These are phyloP conservation scores for Hexactinellida sp. DNA, from an alignment of 37 sponge, comb jelly and placozoan species.

Conservation along the genomic window DNA sequence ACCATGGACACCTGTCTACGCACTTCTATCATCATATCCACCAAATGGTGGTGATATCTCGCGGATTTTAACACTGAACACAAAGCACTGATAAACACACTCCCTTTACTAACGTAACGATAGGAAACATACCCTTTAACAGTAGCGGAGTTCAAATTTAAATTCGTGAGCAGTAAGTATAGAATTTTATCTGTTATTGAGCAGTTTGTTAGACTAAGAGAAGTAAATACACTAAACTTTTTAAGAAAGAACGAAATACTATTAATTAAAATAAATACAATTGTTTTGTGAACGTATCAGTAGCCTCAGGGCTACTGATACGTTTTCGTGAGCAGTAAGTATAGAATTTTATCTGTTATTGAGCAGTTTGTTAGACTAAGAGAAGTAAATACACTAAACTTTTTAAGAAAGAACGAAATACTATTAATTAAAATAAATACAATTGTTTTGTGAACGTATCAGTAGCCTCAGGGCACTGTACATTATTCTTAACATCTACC, in stretches of 20 bases:
- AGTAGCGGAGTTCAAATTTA: not conserved
- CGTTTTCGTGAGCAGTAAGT: not conserved
- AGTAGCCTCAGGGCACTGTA: conserved; percentile 3
- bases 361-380: not conserved
- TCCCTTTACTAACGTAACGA: not conserved
- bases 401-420: not conserved
- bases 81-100: conserved; percentile 11
- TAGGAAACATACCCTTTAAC: not conserved
- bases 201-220: not conserved
- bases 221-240: not conserved
- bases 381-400: not conserved
- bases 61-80: conserved; percentile 15
- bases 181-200: not conserved
- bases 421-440: not conserved
- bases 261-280: conserved; percentile 1
- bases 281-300: conserved; percentile 17
- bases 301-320: not conserved
- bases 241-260: not conserved
- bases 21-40: not conserved
- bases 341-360: not conserved
- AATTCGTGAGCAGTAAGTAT: not conserved
- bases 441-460: conserved; percentile 17
- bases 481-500: not conserved
- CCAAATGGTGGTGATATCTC: conserved; percentile 17
- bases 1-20: conserved; percentile 2